Evolutionary conservation across 2,888 invertebrate genomes (phyloP).

Genomic region (Malacosoma neustria): DNA sequence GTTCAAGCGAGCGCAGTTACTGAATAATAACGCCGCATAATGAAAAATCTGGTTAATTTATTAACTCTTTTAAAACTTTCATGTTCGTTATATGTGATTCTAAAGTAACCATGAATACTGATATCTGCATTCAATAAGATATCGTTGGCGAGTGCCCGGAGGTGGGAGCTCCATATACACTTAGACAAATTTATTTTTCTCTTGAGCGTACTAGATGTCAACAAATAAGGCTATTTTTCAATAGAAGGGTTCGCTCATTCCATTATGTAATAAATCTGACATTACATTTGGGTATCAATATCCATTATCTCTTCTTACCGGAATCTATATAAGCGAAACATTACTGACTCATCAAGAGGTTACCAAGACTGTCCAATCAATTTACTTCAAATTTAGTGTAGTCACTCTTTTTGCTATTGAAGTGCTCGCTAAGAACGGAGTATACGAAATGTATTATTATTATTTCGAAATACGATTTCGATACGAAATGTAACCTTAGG

Average conservation of each 20-base stretch:
- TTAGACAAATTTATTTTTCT: conserved; percentile 63
- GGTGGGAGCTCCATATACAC: conserved; percentile 42
- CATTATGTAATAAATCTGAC: conserved; percentile 19
- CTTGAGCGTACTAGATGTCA: conserved; percentile 62
- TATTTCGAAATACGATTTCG: too few species aligned
- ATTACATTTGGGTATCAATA: neutral
- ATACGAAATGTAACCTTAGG: too few species aligned
- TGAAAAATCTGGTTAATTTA: neutral
- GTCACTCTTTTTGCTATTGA: too few species aligned
- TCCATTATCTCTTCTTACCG: too few species aligned
- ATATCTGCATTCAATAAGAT: conserved; percentile 51
- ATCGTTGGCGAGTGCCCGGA: conserved; percentile 41
- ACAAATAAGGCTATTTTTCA: conserved; percentile 70
- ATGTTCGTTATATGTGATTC: neutral
- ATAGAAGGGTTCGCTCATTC: conserved; percentile 48
- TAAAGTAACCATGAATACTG: conserved; percentile 23
- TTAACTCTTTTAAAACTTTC: neutral
- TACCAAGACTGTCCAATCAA: too few species aligned
- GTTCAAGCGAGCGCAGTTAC: too few species aligned
- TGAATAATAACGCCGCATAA: too few species aligned
- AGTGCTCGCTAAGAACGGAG: too few species aligned
- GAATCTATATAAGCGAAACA: too few species aligned
- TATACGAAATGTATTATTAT: too few species aligned
- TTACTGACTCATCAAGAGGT: too few species aligned
- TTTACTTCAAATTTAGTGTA: too few species aligned